Base-by-base conservation (phyloP, 1,140 invertebrate genomes). In the Holotrichia oblita region DNA sequence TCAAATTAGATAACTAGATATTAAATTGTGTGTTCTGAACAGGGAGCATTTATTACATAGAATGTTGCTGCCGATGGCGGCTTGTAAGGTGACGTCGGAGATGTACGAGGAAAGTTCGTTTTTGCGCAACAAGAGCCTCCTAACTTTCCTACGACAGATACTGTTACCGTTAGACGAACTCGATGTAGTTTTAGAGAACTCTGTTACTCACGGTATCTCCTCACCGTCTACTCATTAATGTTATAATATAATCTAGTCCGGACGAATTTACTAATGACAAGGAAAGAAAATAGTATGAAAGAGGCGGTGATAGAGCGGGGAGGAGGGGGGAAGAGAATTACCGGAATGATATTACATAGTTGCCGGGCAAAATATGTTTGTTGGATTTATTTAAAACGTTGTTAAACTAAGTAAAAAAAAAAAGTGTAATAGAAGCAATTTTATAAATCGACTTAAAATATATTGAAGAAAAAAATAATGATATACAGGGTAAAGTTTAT, bases 41-140 rank as follows among this genome's bases (percentile, higher is more conserved):
- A 98, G 97, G 84, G 97, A 99, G 87, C 97, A 98, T 86, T 91
- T 97, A 84, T 89, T 99, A 77, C 95, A 97, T 84, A 91, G 94
- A 78, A 95, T 98, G 90, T 87, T 99, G 14, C 91, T 93, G 20
- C 93, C 96, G 40, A 94, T 99, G 91, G 93, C 96, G 3, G 89
- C 93, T 80, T 94, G 94, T 14, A 93, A 95, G 73, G 92, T 96
- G 0, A 98, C 97, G 0, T 86, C 89, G 3, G 95, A 97, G 83
- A 97, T 99, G 96, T 99, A 98, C 83, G 97, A 99, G 85, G 97
- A 98, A 84, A 92, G 94, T 80, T 98, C 97, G 69, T 99, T 99
- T 87, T 87, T 99, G 40, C 90, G 97, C 76, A 96, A 97, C 84
- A 90, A 93, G 69, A 92, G 92, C 77, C 89, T 98, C 42, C 90